These are phyloP conservation scores for Malthinus flaveolus DNA, from an alignment of 2,888 invertebrate genomes.

Conservation along the genomic window DNA sequence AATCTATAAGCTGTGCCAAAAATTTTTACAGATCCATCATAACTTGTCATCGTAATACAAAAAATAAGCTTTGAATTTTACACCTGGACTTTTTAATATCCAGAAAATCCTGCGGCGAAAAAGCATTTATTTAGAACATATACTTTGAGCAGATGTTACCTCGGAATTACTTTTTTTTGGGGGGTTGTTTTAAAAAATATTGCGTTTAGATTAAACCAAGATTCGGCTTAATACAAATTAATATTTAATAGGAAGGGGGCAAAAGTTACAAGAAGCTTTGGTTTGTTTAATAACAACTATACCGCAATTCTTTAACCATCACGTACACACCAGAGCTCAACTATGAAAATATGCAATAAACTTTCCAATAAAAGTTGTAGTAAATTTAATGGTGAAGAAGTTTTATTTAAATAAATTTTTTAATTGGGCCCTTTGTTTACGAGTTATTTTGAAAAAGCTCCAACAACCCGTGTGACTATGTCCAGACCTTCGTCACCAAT, in stretches of 20 bases:
- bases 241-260: slow-evolving; percentile 9
- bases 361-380: no score
- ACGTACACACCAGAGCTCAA: no score
- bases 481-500: no score
- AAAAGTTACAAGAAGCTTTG: background rate
- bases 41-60: slow-evolving; percentile 46
- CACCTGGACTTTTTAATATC: slow-evolving; percentile 45
- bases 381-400: no score
- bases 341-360: no score
- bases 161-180: slow-evolving; percentile 37
- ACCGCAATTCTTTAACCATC: no score
- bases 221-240: slow-evolving; percentile 18
- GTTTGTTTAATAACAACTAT: no score
- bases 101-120: slow-evolving; percentile 47
- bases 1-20: slow-evolving; percentile 35
- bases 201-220: slow-evolving; percentile 19
- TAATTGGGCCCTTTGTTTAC: no score
- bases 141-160: slow-evolving; percentile 48
- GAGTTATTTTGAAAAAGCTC: no score
- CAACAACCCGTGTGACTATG: no score
- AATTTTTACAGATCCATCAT: slow-evolving; percentile 48
- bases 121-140: slow-evolving; percentile 46
- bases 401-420: no score
- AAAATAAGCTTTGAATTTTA: slow-evolving; percentile 36
- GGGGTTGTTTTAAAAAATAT: slow-evolving; percentile 33